Percentiles rank a stretch among this genome's conserved stretches.
Evolutionary conservation across 2,888 invertebrate genomes (phyloP).

Genomic region (Stegana nigrithorax): DNA sequence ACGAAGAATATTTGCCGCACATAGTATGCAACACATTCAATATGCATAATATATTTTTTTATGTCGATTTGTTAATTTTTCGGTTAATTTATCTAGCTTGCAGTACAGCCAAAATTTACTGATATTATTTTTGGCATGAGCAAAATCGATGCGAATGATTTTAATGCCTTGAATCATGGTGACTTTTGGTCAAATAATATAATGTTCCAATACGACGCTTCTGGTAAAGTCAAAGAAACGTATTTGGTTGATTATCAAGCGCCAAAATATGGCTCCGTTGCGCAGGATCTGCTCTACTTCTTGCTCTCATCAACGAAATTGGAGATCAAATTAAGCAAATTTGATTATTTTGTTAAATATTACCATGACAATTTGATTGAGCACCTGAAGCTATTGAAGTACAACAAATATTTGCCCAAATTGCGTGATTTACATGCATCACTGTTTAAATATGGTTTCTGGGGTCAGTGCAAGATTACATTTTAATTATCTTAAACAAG

Average conservation of each 20-base stretch:
- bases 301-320: constrained; percentile 50
- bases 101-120: not conserved
- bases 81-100: constrained; percentile 6
- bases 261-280: constrained; percentile 48
- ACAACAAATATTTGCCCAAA: not conserved
- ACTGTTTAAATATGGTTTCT: constrained; percentile 3
- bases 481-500: no score
- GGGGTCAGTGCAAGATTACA: no score
- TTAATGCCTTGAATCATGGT: constrained; percentile 56
- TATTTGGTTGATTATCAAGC: constrained; percentile 56
- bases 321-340: constrained; percentile 48
- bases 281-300: constrained; percentile 52
- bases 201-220: constrained; percentile 51
- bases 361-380: constrained; percentile 6
- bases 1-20: constrained; percentile 36
- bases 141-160: constrained; percentile 41
- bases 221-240: constrained; percentile 40
- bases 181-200: constrained; percentile 60
- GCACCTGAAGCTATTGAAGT: not conserved
- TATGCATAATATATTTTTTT: not conserved
- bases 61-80: not conserved
- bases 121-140: not conserved
- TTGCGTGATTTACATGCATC: not conserved
- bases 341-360: constrained; percentile 55
- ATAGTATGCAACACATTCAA: constrained; percentile 43